Evolutionary conservation across 2,888 invertebrate species (phyloP).

Genomic region (Eurytoma californica): DNA sequence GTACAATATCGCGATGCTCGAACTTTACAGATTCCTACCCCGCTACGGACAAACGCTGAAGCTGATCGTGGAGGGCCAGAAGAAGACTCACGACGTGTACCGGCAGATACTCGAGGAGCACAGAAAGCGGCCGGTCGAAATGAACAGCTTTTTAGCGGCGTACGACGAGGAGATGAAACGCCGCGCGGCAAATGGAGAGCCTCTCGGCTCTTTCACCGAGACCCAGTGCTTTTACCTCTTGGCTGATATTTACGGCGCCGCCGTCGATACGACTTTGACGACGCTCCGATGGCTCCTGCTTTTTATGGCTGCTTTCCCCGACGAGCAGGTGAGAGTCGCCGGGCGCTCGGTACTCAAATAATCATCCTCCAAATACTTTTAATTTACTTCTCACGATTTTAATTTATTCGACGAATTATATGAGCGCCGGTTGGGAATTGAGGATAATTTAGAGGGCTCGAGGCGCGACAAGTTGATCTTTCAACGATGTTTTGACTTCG

Average conservation of each 20-base stretch:
- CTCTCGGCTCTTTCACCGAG: slow-evolving; percentile 78
- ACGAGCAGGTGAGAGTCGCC: slow-evolving; percentile 78
- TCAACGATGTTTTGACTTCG: neutral
- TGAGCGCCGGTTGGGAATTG: too few relatives aligned
- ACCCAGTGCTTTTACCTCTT: slow-evolving; percentile 85
- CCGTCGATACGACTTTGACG: slow-evolving; percentile 88
- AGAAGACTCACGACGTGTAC: slow-evolving; percentile 84
- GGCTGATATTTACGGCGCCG: slow-evolving; percentile 91
- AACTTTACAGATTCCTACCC: slow-evolving; percentile 78
- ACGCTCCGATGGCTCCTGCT: slow-evolving; percentile 89
- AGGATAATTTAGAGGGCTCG: too few relatives aligned
- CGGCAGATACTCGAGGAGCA: slow-evolving; percentile 81
- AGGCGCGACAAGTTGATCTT: neutral
- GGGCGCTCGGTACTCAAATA: neutral
- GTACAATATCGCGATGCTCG: neutral
- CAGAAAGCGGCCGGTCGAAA: slow-evolving; percentile 61
- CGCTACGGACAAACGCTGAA: slow-evolving; percentile 81
- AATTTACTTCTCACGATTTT: neutral
- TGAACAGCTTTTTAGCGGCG: slow-evolving; percentile 80
- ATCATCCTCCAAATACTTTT: too few relatives aligned
- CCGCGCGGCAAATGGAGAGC: slow-evolving; percentile 71
- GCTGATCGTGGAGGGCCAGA: slow-evolving; percentile 82
- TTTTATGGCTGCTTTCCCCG: slow-evolving; percentile 83
- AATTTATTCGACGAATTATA: too few relatives aligned
- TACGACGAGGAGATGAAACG: slow-evolving; percentile 81